Evolutionary conservation across 2,888 invertebrate species (phyloP), one percentile per base, ranked within the genome.

Genomic region (Ferdinandea cuprea): DNA sequence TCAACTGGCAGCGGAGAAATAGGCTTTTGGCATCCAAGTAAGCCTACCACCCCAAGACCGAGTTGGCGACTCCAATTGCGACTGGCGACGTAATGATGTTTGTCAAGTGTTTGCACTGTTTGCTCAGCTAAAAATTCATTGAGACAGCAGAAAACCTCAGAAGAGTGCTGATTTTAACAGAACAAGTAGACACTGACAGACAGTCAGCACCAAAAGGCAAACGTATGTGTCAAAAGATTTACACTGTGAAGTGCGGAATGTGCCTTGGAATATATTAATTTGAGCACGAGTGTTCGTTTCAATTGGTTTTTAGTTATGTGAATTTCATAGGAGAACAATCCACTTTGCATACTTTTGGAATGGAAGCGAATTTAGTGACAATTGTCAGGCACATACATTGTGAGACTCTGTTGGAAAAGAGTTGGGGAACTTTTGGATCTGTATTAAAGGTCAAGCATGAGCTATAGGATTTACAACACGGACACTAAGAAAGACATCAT

Each of bases 41-140:
- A 78, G 83, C 37, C 77, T 61, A 59, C 7, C 21, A 19, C 17
- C 9, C 40, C 17, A 6, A 9, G 56, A 37, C 19, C 61, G 48
- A 72, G 54, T 72, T 58, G 68, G 42, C n/a, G n/a, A n/a, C 63
- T 73, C 78, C 63, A 73, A 78, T 58, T 83, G 83, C 50, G 78
- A 78, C 77, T 66, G 83, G 77, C 77, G 74, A 76, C 77, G 83
- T 77, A 83, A 83, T 83, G 78, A 83, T 83, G 73, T 83, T 83
- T 78, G 77, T 65, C 83, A 68, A 83, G 78, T 78, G 73, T 72
- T 78, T 77, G 66, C 58, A 52, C 72, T 83, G 83, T 83, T 83
- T 83, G 77, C 73, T 73, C 42, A 61, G 66, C 71, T 52, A 50
- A 78, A 69, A 83, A 83, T 83, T 69, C 77, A 83, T 73, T 83